These are phyloP conservation scores for Plagodis pulveraria DNA, from an alignment of 2,888 invertebrate genomes.

Conservation along the genomic window DNA sequence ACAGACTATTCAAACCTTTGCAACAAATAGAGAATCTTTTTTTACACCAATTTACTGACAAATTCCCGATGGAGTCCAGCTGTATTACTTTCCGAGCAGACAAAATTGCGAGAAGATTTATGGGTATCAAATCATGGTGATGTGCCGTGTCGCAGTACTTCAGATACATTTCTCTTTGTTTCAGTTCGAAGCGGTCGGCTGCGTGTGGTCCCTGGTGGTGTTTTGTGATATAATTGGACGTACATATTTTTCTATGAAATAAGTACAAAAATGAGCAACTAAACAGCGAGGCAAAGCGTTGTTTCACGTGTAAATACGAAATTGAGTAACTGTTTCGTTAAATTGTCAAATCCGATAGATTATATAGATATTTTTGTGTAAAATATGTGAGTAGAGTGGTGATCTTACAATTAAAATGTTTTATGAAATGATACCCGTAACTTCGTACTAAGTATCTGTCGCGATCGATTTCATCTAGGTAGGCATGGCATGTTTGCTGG, in stretches of 20 bases:
- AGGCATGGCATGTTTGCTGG: conserved; percentile 41
- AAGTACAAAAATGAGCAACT: conserved; percentile 75
- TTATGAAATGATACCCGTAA: conserved; percentile 29
- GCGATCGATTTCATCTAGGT: conserved; percentile 36
- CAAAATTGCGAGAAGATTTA: no score
- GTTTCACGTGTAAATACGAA: conserved; percentile 63
- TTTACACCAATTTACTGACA: no score
- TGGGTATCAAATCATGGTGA: not conserved
- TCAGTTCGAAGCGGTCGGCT: conserved; percentile 78
- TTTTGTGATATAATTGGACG: conserved; percentile 77
- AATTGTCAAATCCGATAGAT: conserved; percentile 52
- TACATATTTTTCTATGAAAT: conserved; percentile 82
- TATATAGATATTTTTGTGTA: conserved; percentile 72
- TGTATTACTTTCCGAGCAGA: no score
- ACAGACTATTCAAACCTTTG: no score
- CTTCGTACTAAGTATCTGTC: conserved; percentile 22
- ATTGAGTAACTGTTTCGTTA: conserved; percentile 55
- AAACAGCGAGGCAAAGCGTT: conserved; percentile 56
- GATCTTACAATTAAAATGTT: conserved; percentile 44
- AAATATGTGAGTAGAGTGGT: conserved; percentile 58
- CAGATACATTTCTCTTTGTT: conserved; percentile 53
- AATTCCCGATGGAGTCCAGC: no score
- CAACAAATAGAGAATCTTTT: no score
- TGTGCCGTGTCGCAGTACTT: conserved; percentile 20
- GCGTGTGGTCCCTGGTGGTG: conserved; percentile 58